Conservation (phyloP, 2,797 vertebrate genomes). For the Sarcophilus harrisii region DNA sequence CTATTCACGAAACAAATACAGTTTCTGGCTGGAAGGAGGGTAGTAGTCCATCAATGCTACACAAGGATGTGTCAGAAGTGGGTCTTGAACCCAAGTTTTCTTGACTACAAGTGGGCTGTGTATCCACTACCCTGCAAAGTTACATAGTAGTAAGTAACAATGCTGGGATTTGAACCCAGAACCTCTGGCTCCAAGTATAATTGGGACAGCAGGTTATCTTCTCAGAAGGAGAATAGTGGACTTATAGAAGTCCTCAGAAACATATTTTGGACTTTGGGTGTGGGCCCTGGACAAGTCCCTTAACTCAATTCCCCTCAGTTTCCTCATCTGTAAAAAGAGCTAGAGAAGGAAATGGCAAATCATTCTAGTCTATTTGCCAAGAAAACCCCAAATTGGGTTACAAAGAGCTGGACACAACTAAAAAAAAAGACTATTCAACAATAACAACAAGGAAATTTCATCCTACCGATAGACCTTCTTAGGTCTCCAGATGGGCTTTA, state of each 20-base stretch:
- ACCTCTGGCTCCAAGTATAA: neutral
- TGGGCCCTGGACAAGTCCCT: too few species aligned
- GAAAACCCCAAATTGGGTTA: too few species aligned
- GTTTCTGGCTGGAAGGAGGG: neutral
- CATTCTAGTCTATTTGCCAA: too few species aligned
- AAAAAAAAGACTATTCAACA: neutral
- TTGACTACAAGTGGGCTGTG: neutral
- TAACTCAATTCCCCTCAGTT: too few species aligned
- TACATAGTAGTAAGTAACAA: neutral
- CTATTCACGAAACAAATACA: too few species aligned
- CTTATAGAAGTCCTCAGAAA: neutral
- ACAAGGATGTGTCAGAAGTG: neutral
- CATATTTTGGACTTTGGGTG: neutral
- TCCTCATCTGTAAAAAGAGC: too few species aligned
- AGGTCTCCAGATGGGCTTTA: neutral
- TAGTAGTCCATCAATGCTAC: neutral
- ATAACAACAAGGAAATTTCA: neutral
- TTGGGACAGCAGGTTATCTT: neutral
- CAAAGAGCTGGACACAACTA: too few species aligned
- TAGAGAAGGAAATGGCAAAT: too few species aligned
- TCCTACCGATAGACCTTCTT: neutral
- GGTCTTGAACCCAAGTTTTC: too few species aligned
- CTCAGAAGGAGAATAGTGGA: neutral
- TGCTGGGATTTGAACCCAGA: neutral
- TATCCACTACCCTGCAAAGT: neutral